Evolutionary conservation across 1,140 invertebrate species (phyloP).

Genomic region (Brachionus sp.): DNA sequence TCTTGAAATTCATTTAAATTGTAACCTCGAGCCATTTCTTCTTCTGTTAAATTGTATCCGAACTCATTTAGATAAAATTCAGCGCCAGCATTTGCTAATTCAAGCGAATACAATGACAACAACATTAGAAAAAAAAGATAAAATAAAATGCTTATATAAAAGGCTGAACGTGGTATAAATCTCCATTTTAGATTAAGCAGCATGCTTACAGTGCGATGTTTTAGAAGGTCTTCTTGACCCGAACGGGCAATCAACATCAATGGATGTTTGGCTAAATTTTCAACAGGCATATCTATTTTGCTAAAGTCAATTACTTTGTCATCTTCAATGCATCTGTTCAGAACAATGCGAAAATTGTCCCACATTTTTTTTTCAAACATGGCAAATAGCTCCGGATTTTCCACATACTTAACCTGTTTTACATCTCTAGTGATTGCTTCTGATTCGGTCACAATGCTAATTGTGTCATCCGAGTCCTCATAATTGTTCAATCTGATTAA

Average conservation of each 20-base stretch:
- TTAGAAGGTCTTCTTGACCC: constrained; percentile 30
- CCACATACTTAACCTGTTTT: background rate
- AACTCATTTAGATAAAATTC: constrained; percentile 4
- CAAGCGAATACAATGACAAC: background rate
- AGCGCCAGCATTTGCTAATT: constrained; percentile 23
- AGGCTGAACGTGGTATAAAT: constrained; percentile 24
- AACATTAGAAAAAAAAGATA: constrained; percentile 26
- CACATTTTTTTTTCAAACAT: constrained; percentile 42
- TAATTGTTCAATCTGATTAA: constrained; percentile 22
- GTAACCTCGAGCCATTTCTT: background rate
- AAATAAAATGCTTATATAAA: constrained; percentile 13
- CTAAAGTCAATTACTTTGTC: constrained; percentile 42
- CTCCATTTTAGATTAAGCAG: constrained; percentile 28
- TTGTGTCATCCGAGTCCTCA: constrained; percentile 23
- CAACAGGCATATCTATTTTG: constrained; percentile 41
- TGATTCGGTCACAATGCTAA: constrained; percentile 6
- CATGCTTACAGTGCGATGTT: background rate
- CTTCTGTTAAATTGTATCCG: background rate
- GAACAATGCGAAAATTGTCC: constrained; percentile 32
- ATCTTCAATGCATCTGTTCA: constrained; percentile 24
- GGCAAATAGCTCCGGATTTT: constrained; percentile 37
- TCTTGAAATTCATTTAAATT: constrained; percentile 22
- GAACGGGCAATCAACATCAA: constrained; percentile 29
- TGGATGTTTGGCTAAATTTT: constrained; percentile 7
- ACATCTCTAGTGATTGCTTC: background rate